Conservation (phyloP, 2,888 invertebrate genomes). For the Thereva nobilitata region DNA sequence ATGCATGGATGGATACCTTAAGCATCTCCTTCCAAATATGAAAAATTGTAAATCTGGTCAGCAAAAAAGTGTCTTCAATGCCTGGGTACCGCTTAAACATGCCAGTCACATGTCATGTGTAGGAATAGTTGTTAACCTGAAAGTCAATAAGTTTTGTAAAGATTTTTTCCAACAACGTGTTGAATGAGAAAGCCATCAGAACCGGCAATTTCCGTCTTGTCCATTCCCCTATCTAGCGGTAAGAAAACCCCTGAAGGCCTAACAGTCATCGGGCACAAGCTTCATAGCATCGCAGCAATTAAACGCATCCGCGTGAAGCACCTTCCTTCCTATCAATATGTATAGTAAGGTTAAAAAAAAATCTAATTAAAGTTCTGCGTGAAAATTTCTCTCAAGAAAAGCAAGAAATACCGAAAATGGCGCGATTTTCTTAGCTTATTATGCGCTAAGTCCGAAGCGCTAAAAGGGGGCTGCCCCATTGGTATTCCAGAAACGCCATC, state of each 20-base stretch:
- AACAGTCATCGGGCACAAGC: constrained; percentile 7
- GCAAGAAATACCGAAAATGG: constrained; percentile 9
- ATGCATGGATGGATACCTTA: too few relatives aligned
- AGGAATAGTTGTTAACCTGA: constrained; percentile 19
- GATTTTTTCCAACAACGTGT: background rate
- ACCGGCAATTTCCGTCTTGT: background rate
- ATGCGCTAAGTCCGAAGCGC: background rate
- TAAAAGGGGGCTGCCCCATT: constrained; percentile 23
- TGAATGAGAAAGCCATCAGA: background rate
- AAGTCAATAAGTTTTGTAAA: background rate
- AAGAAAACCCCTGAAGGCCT: constrained; percentile 11
- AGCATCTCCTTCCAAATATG: too few relatives aligned
- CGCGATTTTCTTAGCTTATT: background rate
- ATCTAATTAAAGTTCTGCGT: constrained; percentile 34
- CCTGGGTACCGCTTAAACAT: background rate
- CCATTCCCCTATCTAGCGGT: background rate
- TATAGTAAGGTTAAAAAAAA: constrained; percentile 2
- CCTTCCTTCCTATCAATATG: too few relatives aligned
- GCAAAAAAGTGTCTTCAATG: too few relatives aligned
- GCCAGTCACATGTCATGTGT: constrained; percentile 28
- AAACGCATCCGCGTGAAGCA: constrained; percentile 8
- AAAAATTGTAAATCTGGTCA: too few relatives aligned
- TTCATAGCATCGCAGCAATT: constrained; percentile 18
- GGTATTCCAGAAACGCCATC: constrained; percentile 29
- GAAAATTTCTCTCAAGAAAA: constrained; percentile 22